Evolutionary conservation across 1,140 invertebrate species (phyloP), one percentile per base, ranked within the genome.

Genomic region (Temnothorax nylanderi): DNA sequence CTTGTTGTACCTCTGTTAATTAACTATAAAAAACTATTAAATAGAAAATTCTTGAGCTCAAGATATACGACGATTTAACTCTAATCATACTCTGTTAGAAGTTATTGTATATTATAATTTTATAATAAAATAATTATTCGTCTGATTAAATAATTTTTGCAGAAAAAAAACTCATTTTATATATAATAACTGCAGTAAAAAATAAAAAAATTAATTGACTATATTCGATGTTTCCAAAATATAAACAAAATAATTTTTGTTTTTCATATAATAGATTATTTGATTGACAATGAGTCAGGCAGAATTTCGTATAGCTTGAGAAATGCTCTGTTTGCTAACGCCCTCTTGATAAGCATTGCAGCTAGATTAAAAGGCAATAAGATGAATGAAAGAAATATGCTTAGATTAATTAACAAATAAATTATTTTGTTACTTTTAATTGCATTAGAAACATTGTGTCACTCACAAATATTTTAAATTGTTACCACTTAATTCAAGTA

Each of bases 361-460:
- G 10, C 4, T 77, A 34, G 37, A 62, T 47, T 60, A 13, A 16
- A 37, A 56, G 34, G 2, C 37, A 26, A 0, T 60, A 11, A 60
- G 54, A 58, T 16, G 41, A 18, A 58, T 16, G 41, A 18, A 56
- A 75, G 4, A 62, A 32, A 32, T 58, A 60, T 58, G 1, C 11
- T 41, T 41, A 37, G 7, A 21, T 56, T 75, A 75, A 26, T 56
- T 26, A 71, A 21, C 2, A 47, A 69, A 49, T 69, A 47, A 69
- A 49, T 69, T 69, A 37, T 74, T 54, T 54, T 74, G 5, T 54
- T 54, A 54, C 3, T 54, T 54, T n/a, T 72, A 72, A 72, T 21
- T 54, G 7, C 18, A 74, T 13, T 54, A 37, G 2, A 1, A 11
- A 54, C 3, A 41, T 7, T 65, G 37, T 65, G n/a, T 41, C 18